These are phyloP conservation scores for Cyrtonyx montezumae DNA, from an alignment of 2,113 vertebrate genomes.

Conservation along the genomic window DNA sequence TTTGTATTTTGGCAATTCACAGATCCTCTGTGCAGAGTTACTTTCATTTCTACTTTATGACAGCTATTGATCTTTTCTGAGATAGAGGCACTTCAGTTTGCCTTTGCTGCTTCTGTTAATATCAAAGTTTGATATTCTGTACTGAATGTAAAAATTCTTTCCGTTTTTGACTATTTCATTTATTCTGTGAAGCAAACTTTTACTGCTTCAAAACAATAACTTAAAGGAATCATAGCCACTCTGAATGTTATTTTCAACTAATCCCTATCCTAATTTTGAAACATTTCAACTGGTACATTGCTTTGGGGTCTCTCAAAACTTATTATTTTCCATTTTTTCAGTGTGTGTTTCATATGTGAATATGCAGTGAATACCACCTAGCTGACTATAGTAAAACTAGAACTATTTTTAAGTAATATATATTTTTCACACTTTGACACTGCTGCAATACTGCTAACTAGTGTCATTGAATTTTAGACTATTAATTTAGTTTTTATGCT, in stretches of 20 bases:
- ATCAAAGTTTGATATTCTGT: background rate
- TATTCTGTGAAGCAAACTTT: background rate
- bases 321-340: background rate
- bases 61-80: background rate
- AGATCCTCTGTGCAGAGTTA: background rate
- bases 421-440: background rate
- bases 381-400: background rate
- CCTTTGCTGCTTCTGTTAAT: background rate
- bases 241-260: slow-evolving; percentile 5
- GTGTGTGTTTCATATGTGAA: background rate
- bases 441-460: background rate
- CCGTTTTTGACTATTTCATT: background rate
- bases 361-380: background rate
- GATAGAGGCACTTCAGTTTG: background rate
- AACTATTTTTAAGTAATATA: background rate
- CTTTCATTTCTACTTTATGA: background rate
- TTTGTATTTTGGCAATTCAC: background rate
- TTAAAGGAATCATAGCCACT: background rate
- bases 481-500: background rate
- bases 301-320: background rate
- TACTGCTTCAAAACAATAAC: background rate
- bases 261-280: background rate
- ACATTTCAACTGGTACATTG: background rate
- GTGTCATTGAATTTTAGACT: background rate
- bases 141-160: background rate